Evolutionary conservation across 2,797 vertebrate species (phyloP), one percentile per base, ranked within the genome.

Genomic region (Urosaurus nigricauda): DNA sequence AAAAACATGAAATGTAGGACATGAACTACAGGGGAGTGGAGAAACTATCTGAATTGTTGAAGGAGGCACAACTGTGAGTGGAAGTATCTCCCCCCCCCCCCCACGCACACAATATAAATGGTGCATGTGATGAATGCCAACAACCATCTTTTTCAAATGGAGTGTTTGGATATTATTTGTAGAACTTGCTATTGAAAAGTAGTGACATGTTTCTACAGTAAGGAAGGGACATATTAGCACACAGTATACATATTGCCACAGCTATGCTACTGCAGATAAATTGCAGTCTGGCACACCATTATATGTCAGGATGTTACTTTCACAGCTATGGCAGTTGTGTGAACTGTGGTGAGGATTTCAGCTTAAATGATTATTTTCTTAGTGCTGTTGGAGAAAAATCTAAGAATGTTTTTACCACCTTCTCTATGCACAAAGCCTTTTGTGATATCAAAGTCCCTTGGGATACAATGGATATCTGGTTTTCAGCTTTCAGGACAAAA

Each of bases 291-390:
- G 58, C 24, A 29, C 13, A 32, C 60, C 63, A 37, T 82, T 65
- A 68, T 65, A 12, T 29, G 5, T 5, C 65, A 43, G 5, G 26
- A 83, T 83, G 56, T 83, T 68, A 32, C 80, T 68, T 43, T 56
- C 5, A 24, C 43, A 65, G 35, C 37, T 16, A 14, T 40, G 80
- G 37, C 9, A 65, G 2, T 79, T n/a, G 24, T 56, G 21, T 63
- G 83, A 24, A 13, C 3, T 37, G 19, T 71, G 12, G 2, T 56
- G 70, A 53, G 9, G 43, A 71, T 83, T 53, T 68, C 26, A 29
- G 37, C 24, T 60, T 65, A 65, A 83, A 83, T 83, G 16, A 21
- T 51, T 83, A n/a, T 71, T 70, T 83, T 47, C 60, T 70, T 53
- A 68, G 43, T 71, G 63, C 4, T n/a, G 7, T 83, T 83, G 16